A percentile compares a stretch with the other conserved stretches of the same genome.
Conservation (phyloP, 2,888 invertebrate genomes). For the Coronaproctus castanopsis region DNA sequence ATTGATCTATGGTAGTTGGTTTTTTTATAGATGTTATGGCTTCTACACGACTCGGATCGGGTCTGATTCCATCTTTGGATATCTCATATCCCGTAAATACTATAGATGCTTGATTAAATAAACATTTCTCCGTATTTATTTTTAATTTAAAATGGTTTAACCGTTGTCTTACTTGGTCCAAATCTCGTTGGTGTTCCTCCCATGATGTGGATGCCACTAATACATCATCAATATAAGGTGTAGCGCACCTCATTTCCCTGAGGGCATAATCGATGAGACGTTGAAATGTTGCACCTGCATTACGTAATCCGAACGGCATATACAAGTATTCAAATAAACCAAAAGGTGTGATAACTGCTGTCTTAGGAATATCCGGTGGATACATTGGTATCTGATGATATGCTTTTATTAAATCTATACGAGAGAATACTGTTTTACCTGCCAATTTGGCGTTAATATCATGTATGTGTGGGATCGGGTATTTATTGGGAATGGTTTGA, state of each 20-base stretch:
- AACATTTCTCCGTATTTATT: conserved; percentile 20
- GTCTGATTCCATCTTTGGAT: conserved; percentile 11
- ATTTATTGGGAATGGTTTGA: conserved; percentile 21
- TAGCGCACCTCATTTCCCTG: conserved; percentile 8
- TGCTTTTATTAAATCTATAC: conserved; percentile 18
- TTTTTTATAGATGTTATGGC: conserved; percentile 7
- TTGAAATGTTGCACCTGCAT: conserved; percentile 23
- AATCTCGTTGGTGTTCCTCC: conserved; percentile 16
- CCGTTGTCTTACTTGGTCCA: conserved; percentile 15
- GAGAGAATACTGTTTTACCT: conserved; percentile 18
- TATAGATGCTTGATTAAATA: conserved; percentile 6
- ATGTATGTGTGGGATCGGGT: conserved; percentile 22
- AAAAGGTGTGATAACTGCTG: conserved; percentile 22
- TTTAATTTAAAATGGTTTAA: conserved; percentile 17
- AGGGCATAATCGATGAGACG: conserved; percentile 10
- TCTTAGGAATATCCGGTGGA: conserved; percentile 20
- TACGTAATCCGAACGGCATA: conserved; percentile 24
- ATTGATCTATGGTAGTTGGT: conserved; percentile 21
- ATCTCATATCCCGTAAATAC: conserved; percentile 14
- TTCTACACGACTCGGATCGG: conserved; percentile 10
- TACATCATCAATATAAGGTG: conserved; percentile 23
- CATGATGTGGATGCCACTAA: conserved; percentile 18
- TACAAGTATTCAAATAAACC: conserved; percentile 23
- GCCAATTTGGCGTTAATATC: conserved; percentile 18
- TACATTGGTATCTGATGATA: conserved; percentile 22